Base-by-base conservation (phyloP, 1,140 invertebrate species). In the Calephelis nemesis region DNA sequence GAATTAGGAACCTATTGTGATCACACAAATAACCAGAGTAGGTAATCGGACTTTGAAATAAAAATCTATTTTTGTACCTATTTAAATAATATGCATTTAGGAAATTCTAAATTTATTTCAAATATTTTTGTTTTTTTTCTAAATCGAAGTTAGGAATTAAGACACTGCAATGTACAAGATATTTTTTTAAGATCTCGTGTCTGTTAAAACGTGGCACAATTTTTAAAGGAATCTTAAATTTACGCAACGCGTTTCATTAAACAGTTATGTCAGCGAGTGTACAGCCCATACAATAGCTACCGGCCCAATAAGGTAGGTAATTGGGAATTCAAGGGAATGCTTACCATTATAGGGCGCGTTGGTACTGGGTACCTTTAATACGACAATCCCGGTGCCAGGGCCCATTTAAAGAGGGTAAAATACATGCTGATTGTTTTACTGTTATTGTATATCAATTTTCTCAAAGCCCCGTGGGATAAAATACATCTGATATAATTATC, bases 261-360 rank as follows among this genome's bases (percentile, higher is more conserved):
- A 60, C 30, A 60, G 39, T 60, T 60, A 60, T 50, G n/a, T 39
- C 47, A 42, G 65, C 54, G 64, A 76, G 52, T 63, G 68, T 72
- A 65, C 47, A 50, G 11, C 7, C 58, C 65, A 65, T 72, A 82
- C 81, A 85, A 83, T 85, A 76, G 78, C 71, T 70, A 54, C 19
- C 66, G 63, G 68, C 78, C 84, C 74, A 76, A 86, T 84, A 86
- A 76, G 84, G 84, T 65, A 79, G 79, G 82, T 70, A 83, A 83
- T 84, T 86, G 82, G 81, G 68, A 82, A 80, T 84, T 78, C 83
- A 74, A 72, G 73, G 73, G 78, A 83, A 78, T 76, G 78, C 75
- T 58, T 62, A 63, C 72, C 70, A 73, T 75, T 69, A 72, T 67
- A 73, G 74, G 68, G 72, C 68, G 52, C 68, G 48, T 40, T 62